These are phyloP conservation scores for Trileptium ribeirensis DNA, from an alignment of 2,888 invertebrate genomes.

Conservation along the genomic window DNA sequence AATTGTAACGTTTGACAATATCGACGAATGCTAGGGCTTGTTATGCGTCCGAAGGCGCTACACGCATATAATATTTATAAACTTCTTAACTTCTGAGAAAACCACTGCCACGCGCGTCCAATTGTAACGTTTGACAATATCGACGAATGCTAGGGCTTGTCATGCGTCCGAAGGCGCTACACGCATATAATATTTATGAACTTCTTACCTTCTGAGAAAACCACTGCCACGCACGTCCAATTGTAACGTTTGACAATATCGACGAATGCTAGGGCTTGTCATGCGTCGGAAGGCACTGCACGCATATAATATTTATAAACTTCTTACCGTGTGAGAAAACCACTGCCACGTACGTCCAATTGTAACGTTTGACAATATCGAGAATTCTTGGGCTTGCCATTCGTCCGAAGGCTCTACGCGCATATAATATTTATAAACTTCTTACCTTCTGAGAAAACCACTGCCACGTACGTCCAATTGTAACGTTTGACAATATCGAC, in stretches of 20 bases:
- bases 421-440: constrained; percentile 74
- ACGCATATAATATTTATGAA: constrained; percentile 68
- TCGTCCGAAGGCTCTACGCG: constrained; percentile 71
- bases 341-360: constrained; percentile 72
- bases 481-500: constrained; percentile 63
- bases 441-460: constrained; percentile 68
- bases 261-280: constrained; percentile 68
- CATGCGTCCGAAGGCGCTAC: constrained; percentile 71
- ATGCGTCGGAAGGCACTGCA: constrained; percentile 69
- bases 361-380: constrained; percentile 63
- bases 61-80: constrained; percentile 68
- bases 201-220: constrained; percentile 67
- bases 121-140: constrained; percentile 63
- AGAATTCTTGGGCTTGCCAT: constrained; percentile 67
- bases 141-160: constrained; percentile 68
- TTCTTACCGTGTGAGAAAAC: constrained; percentile 68
- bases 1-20: constrained; percentile 63
- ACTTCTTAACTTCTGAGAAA: constrained; percentile 68
- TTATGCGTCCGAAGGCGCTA: constrained; percentile 69
- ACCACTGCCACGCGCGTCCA: constrained; percentile 70
- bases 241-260: constrained; percentile 64
- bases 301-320: constrained; percentile 69
- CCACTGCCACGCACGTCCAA: constrained; percentile 71
- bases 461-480: constrained; percentile 73
- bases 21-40: constrained; percentile 69